Conservation (phyloP, 2,113 vertebrate genomes). For the Chrysemys picta region DNA sequence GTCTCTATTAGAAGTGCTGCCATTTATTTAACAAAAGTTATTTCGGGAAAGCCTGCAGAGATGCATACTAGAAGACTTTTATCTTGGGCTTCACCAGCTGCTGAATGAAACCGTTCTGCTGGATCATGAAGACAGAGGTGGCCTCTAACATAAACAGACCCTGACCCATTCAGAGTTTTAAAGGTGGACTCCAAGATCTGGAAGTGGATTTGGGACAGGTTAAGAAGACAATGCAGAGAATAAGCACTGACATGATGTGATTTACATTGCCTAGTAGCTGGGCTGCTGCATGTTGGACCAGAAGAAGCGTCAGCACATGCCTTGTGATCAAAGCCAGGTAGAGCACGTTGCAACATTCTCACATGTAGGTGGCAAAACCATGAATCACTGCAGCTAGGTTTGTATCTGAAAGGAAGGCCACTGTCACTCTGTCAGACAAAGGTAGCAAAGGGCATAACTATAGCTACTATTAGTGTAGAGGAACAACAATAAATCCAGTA, state of each 20-base stretch:
- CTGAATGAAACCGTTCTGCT: background rate
- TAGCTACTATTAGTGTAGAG: background rate
- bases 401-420: background rate
- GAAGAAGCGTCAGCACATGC: background rate
- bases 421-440: background rate
- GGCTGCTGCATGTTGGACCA: background rate
- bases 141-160: background rate
- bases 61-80: background rate
- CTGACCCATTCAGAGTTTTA: background rate
- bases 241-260: background rate
- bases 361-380: background rate
- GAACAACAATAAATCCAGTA: background rate
- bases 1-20: rapidly evolving
- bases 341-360: rapidly evolving
- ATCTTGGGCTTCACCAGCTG: background rate
- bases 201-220: background rate
- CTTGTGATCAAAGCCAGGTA: background rate
- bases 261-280: background rate
- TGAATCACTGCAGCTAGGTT: background rate
- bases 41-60: background rate
- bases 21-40: rapidly evolving
- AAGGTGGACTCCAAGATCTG: background rate
- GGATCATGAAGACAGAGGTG: background rate
- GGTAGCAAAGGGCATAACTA: background rate
- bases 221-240: background rate